Conservation (phyloP, 1,140 invertebrate species). For the Samia ricini region DNA sequence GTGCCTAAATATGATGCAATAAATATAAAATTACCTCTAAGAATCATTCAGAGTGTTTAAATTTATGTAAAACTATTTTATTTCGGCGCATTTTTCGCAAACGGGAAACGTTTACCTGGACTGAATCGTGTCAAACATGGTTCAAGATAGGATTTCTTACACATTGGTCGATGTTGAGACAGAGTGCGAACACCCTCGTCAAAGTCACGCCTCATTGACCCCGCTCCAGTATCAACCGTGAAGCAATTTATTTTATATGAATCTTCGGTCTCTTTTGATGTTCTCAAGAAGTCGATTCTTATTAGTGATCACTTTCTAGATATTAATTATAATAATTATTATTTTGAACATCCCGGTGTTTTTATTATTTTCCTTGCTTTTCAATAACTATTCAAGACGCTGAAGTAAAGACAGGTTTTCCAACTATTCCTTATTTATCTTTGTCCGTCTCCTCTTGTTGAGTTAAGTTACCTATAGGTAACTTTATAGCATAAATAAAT, state of each 20-base stretch:
- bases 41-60: not conserved
- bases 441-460: too few species aligned
- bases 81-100: not conserved
- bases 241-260: slow-evolving; percentile 75
- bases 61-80: slow-evolving; percentile 6
- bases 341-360: too few species aligned
- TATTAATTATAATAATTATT: too few species aligned
- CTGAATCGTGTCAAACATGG: slow-evolving; percentile 64
- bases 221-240: slow-evolving; percentile 63
- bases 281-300: slow-evolving; percentile 56
- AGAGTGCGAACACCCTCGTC: slow-evolving; percentile 57
- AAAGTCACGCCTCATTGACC: slow-evolving; percentile 74
- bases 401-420: not conserved
- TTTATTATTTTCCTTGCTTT: too few species aligned
- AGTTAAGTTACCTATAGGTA: too few species aligned
- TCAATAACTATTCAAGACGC: not conserved
- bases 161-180: slow-evolving; percentile 59
- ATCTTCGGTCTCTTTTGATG: slow-evolving; percentile 58
- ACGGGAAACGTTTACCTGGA: slow-evolving; percentile 46
- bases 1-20: not conserved
- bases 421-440: too few species aligned
- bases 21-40: not conserved
- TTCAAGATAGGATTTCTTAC: slow-evolving; percentile 55
- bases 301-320: slow-evolving; percentile 31
- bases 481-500: too few species aligned